A percentile compares a stretch with the other conserved stretches of the same genome.
phyloP scores from a whole-genome alignment of 1,140 invertebrate genomes.

The Leguminivora glycinivorella region DNA sequence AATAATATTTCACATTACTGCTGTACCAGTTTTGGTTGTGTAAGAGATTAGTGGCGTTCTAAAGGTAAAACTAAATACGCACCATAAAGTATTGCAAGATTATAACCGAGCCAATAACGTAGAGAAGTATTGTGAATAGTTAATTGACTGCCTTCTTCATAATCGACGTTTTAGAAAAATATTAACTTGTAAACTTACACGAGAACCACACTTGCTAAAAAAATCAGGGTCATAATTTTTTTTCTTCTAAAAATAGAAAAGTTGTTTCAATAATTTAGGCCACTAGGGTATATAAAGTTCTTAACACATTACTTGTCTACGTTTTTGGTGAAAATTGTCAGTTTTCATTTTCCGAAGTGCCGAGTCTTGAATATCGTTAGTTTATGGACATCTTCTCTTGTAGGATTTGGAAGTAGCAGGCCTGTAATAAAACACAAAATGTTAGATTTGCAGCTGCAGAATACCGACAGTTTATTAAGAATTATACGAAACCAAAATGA shows the following conservation, averaged over 20 bases:
- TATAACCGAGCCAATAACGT: constrained; percentile 29
- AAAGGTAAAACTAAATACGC: constrained; percentile 31
- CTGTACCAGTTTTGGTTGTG: not conserved
- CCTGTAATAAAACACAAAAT: constrained; percentile 74
- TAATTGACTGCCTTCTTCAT: not conserved
- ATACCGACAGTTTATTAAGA: too few relatives aligned
- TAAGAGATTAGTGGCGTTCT: not conserved
- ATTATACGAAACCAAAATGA: too few relatives aligned
- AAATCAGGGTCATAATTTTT: not conserved
- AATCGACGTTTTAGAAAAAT: not conserved
- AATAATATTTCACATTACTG: too few relatives aligned
- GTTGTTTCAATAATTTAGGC: not conserved
- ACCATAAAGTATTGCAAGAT: constrained; percentile 48
- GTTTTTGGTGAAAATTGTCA: not conserved
- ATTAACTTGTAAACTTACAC: not conserved
- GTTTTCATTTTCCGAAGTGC: not conserved
- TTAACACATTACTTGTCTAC: not conserved
- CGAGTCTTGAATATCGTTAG: constrained; percentile 46
- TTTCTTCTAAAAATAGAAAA: constrained; percentile 30
- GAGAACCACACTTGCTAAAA: too few relatives aligned
- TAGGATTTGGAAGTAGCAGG: constrained; percentile 86
- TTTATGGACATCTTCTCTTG: constrained; percentile 84
- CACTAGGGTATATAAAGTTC: not conserved
- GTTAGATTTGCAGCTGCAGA: not conserved
- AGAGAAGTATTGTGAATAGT: not conserved